These are phyloP conservation scores for Philereme vetulata DNA, from an alignment of 2,888 invertebrate genomes.

Conservation along the genomic window DNA sequence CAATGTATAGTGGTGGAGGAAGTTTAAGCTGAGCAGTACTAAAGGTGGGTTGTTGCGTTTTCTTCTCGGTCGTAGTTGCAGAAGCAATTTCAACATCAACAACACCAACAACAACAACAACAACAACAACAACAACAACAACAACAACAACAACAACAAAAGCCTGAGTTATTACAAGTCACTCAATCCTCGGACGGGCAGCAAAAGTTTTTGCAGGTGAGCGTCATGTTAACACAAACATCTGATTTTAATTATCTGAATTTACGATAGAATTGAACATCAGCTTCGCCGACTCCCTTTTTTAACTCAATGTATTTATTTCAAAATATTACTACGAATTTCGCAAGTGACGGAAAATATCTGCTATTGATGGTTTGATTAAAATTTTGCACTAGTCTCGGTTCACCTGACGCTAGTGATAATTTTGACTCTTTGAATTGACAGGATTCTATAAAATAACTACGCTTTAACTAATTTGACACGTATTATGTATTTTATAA, in stretches of 20 bases:
- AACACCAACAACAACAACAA: slow-evolving; percentile 57
- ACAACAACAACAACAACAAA: slow-evolving; percentile 68
- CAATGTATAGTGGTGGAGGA: slow-evolving; percentile 6
- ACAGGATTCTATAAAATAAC: too few relatives aligned
- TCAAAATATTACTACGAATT: too few relatives aligned
- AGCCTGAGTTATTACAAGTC: slow-evolving; percentile 70
- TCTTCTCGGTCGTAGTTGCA: slow-evolving; percentile 55
- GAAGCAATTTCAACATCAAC: slow-evolving; percentile 52
- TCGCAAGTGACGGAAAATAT: too few relatives aligned
- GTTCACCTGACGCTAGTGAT: too few relatives aligned
- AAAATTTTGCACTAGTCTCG: too few relatives aligned
- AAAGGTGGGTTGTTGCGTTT: slow-evolving; percentile 16
- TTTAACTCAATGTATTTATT: too few relatives aligned
- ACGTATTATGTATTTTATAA: too few relatives aligned
- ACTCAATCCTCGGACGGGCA: slow-evolving; percentile 66
- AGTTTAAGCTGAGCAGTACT: slow-evolving; percentile 1
- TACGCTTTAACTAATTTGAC: too few relatives aligned
- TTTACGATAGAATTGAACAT: background rate
- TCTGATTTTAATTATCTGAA: background rate
- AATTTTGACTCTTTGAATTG: too few relatives aligned
- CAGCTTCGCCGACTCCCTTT: background rate
- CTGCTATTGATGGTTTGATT: too few relatives aligned
- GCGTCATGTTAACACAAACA: background rate
- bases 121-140: slow-evolving; percentile 63
- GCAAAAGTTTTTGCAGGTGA: slow-evolving; percentile 75